phyloP scores from a whole-genome alignment of 2,113 vertebrate genomes.

The Lipophrys pholis region DNA sequence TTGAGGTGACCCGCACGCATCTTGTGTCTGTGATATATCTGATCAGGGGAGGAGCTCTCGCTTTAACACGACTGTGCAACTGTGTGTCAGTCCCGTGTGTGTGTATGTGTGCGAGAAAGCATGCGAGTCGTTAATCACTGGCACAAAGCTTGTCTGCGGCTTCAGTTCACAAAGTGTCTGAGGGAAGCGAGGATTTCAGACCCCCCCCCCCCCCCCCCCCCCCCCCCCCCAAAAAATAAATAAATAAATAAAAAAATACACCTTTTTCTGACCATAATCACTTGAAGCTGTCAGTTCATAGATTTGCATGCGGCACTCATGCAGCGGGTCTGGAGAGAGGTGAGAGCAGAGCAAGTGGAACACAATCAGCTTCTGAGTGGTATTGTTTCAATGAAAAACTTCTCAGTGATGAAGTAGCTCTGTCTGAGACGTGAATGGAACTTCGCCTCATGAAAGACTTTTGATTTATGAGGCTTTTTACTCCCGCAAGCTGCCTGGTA shows the following conservation, averaged over 20 bases:
- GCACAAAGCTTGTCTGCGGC: slow-evolving; percentile 50
- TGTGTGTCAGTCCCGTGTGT: not conserved
- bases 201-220: too few relatives aligned
- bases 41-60: slow-evolving; percentile 16
- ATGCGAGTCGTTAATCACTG: slow-evolving; percentile 62
- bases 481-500: slow-evolving; percentile 28
- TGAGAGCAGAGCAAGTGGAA: slow-evolving; percentile 7
- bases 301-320: slow-evolving; percentile 32
- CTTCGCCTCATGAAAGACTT: slow-evolving; percentile 32
- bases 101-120: not conserved
- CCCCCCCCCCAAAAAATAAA: too few relatives aligned
- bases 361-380: slow-evolving; percentile 26
- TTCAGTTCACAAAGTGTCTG: slow-evolving; percentile 48
- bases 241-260: slow-evolving; percentile 7
- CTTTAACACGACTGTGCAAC: slow-evolving; percentile 7
- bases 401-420: slow-evolving; percentile 50
- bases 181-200: slow-evolving; percentile 39
- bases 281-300: slow-evolving; percentile 12
- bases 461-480: slow-evolving; percentile 64
- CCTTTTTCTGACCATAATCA: slow-evolving; percentile 43
- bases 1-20: slow-evolving; percentile 43
- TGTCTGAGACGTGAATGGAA: slow-evolving; percentile 46
- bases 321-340: not conserved
- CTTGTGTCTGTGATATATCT: slow-evolving; percentile 30
- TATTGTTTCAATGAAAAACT: slow-evolving; percentile 38